Base-by-base conservation (phyloP, 2,888 invertebrate species). In the Flexamia atlantica region DNA sequence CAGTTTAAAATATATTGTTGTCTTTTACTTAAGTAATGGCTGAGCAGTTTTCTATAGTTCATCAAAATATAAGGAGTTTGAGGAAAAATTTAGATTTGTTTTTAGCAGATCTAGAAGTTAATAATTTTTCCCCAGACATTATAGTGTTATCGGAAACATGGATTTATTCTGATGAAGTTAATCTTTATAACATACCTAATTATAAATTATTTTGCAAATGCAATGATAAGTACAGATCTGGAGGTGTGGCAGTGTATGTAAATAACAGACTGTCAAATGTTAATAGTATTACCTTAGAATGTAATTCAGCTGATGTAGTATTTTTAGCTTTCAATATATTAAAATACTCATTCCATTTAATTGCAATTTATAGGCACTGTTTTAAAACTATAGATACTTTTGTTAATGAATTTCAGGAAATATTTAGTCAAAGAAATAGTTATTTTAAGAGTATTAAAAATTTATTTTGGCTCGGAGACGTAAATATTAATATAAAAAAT, bases 81-180 rank as follows among this genome's bases (percentile, higher is more conserved):
- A n/a, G n/a, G n/a, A n/a, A n/a, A n/a, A n/a, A 64, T 30, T 64
- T 64, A 25, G 64, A 64, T 25, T 9, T 64, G 25, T 23, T 64
- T 30, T 5, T 64, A 12, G 25, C 64, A 7, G 57, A 57, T 20
- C n/a, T 57, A 57, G n/a, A 17, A 7, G 25, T 30, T 9, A 25
- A 64, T 64, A 20, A 42, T 42, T n/a, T 17, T n/a, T 17, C 42
- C 3, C 76, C 76, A 42, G 42, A 76, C 23, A 46, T 76, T 20
- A 76, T 76, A 76, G 25, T 72, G n/a, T 25, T 76, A 9, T 30
- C 42, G 17, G 76, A 76, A 76, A 76, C 42, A 42, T 76, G 76
- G 76, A 76, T 76, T 30, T 32, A 42, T 76, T 42, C 46, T 4
- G n/a, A 25, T 76, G 76, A 76, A 76, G 20, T 17, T 42, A 36